Conservation (phyloP, 2,797 vertebrate species). For the Rousettus madagascariensis region DNA sequence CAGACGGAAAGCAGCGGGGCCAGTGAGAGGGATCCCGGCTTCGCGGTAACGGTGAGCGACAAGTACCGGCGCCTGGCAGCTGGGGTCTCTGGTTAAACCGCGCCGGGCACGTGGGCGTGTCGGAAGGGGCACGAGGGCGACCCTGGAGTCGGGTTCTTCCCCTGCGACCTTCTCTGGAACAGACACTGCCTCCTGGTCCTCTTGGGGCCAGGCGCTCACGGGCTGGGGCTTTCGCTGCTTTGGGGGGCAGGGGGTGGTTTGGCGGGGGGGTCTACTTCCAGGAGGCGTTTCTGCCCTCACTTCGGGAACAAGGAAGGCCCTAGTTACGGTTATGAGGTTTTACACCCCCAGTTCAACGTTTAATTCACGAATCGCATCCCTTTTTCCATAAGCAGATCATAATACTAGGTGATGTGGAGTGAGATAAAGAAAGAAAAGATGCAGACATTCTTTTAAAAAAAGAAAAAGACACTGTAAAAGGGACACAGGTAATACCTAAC, state of each 20-base stretch:
- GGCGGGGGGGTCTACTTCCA: background rate
- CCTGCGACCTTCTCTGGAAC: background rate
- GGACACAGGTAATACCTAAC: background rate
- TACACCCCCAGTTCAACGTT: background rate
- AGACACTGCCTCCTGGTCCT: background rate
- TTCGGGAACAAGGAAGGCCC: background rate
- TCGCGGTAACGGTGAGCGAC: background rate
- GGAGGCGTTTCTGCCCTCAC: background rate
- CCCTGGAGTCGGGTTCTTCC: background rate
- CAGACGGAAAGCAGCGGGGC: too few species aligned
- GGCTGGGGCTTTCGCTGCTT: background rate
- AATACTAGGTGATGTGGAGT: background rate
- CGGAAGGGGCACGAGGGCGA: background rate
- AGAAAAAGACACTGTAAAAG: background rate
- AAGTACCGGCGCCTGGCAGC: fast-evolving
- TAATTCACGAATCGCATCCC: background rate
- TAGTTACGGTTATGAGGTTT: too few species aligned
- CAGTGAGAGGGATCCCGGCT: background rate
- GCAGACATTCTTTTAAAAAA: background rate
- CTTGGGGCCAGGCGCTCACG: background rate
- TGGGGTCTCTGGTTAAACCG: background rate
- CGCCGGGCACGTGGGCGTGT: too few species aligned
- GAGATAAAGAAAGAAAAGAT: background rate
- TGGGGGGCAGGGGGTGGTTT: too few species aligned
- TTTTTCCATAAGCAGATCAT: background rate